These are phyloP conservation scores for Portevinia maculata DNA, from an alignment of 2,888 invertebrate genomes.

Conservation along the genomic window DNA sequence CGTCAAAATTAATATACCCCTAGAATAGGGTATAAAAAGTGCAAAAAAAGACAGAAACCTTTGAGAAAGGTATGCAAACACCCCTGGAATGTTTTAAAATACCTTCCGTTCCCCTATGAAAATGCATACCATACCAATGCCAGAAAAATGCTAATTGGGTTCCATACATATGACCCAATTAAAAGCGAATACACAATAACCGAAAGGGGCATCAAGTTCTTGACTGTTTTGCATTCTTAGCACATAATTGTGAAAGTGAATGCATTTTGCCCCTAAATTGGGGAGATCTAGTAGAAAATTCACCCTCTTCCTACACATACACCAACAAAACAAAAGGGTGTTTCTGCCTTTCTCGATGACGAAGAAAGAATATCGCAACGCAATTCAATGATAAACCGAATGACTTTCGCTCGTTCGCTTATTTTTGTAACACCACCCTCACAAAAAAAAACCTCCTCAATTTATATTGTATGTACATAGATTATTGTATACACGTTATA, in stretches of 20 bases:
- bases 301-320: slow-evolving; percentile 40
- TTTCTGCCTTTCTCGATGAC: slow-evolving; percentile 33
- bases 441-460: neutral
- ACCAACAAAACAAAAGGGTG: slow-evolving; percentile 3
- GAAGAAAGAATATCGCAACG: slow-evolving; percentile 65
- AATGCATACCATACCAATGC: neutral
- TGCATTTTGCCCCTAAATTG: slow-evolving; percentile 71
- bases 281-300: slow-evolving; percentile 68
- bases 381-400: slow-evolving; percentile 68
- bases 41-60: too few species aligned
- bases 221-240: slow-evolving; percentile 64
- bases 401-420: slow-evolving; percentile 66
- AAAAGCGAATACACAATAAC: slow-evolving; percentile 35
- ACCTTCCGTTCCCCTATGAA: neutral
- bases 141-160: slow-evolving; percentile 58
- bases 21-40: too few species aligned
- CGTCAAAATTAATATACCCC: too few species aligned
- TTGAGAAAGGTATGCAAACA: too few species aligned
- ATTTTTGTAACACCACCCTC: slow-evolving; percentile 36
- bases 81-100: neutral
- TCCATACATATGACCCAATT: slow-evolving; percentile 70
- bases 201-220: neutral
- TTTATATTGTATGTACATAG: slow-evolving; percentile 17
- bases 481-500: slow-evolving; percentile 1
- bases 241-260: slow-evolving; percentile 73